Percentiles rank a stretch among this genome's conserved stretches.
phyloP scores from a whole-genome alignment of 2,797 vertebrate genomes.

The Sebastolobus altivelis region DNA sequence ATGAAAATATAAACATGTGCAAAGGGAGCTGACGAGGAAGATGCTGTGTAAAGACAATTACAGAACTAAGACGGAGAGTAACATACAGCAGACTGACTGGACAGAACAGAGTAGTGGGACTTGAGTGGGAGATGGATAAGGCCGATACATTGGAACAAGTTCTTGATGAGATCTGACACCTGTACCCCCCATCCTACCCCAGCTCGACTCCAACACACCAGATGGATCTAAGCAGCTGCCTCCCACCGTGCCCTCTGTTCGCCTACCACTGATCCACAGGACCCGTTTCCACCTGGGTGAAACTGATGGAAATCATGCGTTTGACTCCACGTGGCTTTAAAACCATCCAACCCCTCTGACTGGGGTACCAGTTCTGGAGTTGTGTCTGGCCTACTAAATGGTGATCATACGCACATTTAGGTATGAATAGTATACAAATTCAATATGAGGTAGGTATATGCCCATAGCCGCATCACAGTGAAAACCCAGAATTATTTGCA shows the following conservation, averaged over 20 bases:
- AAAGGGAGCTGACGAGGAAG: slow-evolving; percentile 2
- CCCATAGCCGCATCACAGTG: neutral
- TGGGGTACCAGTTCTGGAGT: neutral
- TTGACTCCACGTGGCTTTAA: slow-evolving; percentile 26
- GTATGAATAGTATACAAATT: neutral
- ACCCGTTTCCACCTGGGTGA: slow-evolving; percentile 46
- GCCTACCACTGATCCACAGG: slow-evolving; percentile 34
- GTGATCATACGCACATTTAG: neutral
- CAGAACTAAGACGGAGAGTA: neutral
- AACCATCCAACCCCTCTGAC: neutral
- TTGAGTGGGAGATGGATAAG: slow-evolving; percentile 11
- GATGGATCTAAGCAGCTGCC: slow-evolving; percentile 60
- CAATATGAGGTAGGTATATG: neutral
- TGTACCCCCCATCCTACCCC: slow-evolving; percentile 9
- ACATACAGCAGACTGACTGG: neutral
- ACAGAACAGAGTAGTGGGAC: neutral
- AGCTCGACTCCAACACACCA: slow-evolving; percentile 41
- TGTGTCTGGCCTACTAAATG: neutral
- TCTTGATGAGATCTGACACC: slow-evolving; percentile 45
- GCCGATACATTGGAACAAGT: slow-evolving; percentile 1
- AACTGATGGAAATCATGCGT: slow-evolving; percentile 34
- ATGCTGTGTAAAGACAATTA: slow-evolving; percentile 18
- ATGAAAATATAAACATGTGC: slow-evolving; percentile 11
- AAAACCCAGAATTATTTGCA: neutral
- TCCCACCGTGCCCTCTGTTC: slow-evolving; percentile 41